Evolutionary conservation across 2,888 invertebrate genomes (phyloP).

Genomic region (Agriotes lineatus): DNA sequence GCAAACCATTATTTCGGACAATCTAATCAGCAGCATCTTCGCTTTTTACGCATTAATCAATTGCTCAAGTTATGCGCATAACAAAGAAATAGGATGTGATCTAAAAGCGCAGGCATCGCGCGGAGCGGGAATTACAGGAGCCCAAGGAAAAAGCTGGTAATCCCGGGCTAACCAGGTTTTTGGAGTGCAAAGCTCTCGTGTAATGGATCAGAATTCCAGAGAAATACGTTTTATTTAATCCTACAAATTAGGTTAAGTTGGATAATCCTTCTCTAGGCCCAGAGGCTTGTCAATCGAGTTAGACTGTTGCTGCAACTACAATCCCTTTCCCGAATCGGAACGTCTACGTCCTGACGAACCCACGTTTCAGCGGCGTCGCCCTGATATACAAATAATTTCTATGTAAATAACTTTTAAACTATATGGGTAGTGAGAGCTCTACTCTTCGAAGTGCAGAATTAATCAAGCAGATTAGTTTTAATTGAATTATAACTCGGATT

Average conservation of each 20-base stretch:
- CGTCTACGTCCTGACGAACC: no score
- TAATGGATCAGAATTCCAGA: conserved; percentile 25
- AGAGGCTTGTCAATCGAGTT: conserved; percentile 29
- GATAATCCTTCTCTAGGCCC: conserved; percentile 31
- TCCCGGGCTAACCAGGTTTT: conserved; percentile 20
- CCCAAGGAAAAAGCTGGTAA: conserved; percentile 28
- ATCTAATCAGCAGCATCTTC: background rate
- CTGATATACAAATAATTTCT: no score
- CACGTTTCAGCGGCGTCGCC: background rate
- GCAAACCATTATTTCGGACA: background rate
- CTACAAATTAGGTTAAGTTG: conserved; percentile 35
- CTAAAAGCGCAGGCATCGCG: conserved; percentile 2
- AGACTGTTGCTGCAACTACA: conserved; percentile 9
- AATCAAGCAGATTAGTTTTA: no score
- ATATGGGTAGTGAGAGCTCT: background rate
- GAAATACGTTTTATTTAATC: conserved; percentile 36
- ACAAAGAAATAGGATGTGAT: background rate
- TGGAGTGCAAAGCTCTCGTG: conserved; percentile 19
- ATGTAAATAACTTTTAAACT: background rate
- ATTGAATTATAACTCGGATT: no score
- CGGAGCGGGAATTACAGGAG: conserved; percentile 12
- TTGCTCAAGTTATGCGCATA: background rate
- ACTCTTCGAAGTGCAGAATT: background rate
- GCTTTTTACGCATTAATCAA: background rate
- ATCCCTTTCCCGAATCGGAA: background rate